These are phyloP conservation scores for Coenonympha arcania DNA, from an alignment of 2,888 invertebrate genomes.

Conservation along the genomic window DNA sequence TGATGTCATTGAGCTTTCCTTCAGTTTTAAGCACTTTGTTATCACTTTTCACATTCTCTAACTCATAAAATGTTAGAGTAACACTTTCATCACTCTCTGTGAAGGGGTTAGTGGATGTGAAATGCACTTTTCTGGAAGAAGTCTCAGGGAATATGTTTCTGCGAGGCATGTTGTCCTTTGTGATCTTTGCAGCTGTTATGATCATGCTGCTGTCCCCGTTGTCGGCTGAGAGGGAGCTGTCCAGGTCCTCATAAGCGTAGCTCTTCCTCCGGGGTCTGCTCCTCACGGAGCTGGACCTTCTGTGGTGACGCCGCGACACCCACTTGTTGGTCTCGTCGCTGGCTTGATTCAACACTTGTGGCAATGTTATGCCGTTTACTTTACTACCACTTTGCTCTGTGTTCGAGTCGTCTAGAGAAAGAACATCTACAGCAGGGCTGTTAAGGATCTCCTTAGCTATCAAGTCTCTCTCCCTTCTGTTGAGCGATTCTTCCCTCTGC, in stretches of 20 bases:
- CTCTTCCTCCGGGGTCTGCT: constrained; percentile 48
- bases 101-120: constrained; percentile 63
- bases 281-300: constrained; percentile 45
- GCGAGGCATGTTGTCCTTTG: constrained; percentile 62
- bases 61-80: constrained; percentile 64
- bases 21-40: constrained; percentile 41
- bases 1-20: constrained; percentile 46
- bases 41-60: constrained; percentile 42
- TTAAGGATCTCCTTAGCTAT: constrained; percentile 61
- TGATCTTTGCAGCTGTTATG: constrained; percentile 70
- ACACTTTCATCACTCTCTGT: constrained; percentile 69
- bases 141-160: constrained; percentile 60
- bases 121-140: constrained; percentile 62
- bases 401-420: constrained; percentile 38
- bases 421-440: constrained; percentile 52
- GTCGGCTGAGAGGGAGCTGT: constrained; percentile 76
- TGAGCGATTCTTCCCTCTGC: constrained; percentile 68
- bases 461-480: constrained; percentile 65
- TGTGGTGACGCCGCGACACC: constrained; percentile 45
- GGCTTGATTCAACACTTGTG: constrained; percentile 45
- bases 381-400: constrained; percentile 27
- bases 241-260: constrained; percentile 70
- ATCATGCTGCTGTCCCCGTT: constrained; percentile 70
- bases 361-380: constrained; percentile 62
- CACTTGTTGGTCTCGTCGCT: constrained; percentile 35